Percentiles rank a stretch among this genome's conserved stretches.
Evolutionary conservation across 2,888 invertebrate genomes (phyloP).

Genomic region (Leucophenga montana): DNA sequence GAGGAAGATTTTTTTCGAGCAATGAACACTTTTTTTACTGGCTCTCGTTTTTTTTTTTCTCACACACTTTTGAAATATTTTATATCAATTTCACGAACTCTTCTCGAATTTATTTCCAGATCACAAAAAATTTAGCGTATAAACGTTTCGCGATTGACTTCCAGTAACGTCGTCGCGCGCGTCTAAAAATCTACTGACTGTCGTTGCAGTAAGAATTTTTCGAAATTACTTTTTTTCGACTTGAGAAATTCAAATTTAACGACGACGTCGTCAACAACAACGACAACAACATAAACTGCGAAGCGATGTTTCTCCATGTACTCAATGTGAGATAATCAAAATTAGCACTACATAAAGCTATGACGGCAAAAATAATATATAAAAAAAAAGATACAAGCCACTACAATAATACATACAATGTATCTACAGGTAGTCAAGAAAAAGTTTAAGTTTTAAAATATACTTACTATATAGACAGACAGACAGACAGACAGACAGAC

Average conservation of each 20-base stretch:
- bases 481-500: not conserved
- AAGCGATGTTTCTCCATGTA: slow-evolving; percentile 29
- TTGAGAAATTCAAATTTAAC: slow-evolving; percentile 67
- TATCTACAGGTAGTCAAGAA: slow-evolving; percentile 20
- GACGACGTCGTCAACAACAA: slow-evolving; percentile 30
- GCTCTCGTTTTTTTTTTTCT: not conserved
- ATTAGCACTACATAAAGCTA: slow-evolving; percentile 59
- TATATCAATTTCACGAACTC: not conserved
- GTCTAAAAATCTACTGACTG: slow-evolving; percentile 69
- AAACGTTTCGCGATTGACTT: not conserved
- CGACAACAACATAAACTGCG: slow-evolving; percentile 25
- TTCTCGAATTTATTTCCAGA: not conserved
- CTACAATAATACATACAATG: slow-evolving; percentile 24
- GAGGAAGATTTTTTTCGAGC: too few relatives aligned
- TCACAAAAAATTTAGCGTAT: slow-evolving; percentile 27
- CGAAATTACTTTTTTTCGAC: slow-evolving; percentile 56
- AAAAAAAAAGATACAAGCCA: slow-evolving; percentile 46
- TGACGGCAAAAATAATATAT: slow-evolving; percentile 41
- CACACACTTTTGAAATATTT: not conserved
- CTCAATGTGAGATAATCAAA: slow-evolving; percentile 64
- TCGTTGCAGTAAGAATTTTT: slow-evolving; percentile 65
- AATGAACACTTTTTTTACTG: not conserved
- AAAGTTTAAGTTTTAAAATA: slow-evolving; percentile 14
- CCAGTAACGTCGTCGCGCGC: slow-evolving; percentile 62
- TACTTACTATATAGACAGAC: not conserved